Conservation (phyloP, 2,797 vertebrate genomes). For the Graptemys geographica region DNA sequence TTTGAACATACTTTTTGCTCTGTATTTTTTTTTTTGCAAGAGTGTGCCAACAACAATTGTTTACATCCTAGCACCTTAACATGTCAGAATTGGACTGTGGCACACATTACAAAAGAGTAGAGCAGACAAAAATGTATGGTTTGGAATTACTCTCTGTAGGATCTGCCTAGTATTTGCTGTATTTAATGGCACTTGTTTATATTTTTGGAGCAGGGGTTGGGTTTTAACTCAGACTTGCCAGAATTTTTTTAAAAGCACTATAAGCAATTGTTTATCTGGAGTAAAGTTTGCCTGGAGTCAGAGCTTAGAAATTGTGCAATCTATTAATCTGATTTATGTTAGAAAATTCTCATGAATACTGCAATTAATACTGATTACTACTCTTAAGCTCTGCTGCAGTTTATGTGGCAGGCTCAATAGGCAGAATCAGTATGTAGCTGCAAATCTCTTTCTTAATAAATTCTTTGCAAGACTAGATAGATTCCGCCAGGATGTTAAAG, state of each 20-base stretch:
- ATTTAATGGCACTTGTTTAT: background rate
- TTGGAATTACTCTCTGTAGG: background rate
- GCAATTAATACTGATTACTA: slow-evolving; percentile 53
- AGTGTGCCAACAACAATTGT: background rate
- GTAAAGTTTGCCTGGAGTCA: slow-evolving; percentile 34
- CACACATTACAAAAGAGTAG: background rate
- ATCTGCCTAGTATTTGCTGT: slow-evolving; percentile 1
- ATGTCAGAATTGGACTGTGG: slow-evolving; percentile 7
- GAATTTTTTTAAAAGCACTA: slow-evolving; percentile 39
- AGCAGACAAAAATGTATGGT: background rate
- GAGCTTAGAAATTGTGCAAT: slow-evolving; percentile 44
- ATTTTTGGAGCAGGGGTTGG: background rate
- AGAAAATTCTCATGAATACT: slow-evolving; percentile 28
- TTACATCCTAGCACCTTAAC: slow-evolving; percentile 10
- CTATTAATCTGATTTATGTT: slow-evolving; percentile 56
- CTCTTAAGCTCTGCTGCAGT: slow-evolving; percentile 17
- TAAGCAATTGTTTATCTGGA: slow-evolving; percentile 42
- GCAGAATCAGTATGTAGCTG: background rate
- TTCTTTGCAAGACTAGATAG: background rate
- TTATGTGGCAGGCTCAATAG: background rate
- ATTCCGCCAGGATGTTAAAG: background rate
- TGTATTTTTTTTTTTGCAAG: slow-evolving; percentile 33
- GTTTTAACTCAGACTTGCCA: slow-evolving; percentile 33
- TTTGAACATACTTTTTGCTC: slow-evolving; percentile 48
- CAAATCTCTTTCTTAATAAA: background rate